phyloP scores from a whole-genome alignment of 2,888 invertebrate species.

The Dynastes maya region DNA sequence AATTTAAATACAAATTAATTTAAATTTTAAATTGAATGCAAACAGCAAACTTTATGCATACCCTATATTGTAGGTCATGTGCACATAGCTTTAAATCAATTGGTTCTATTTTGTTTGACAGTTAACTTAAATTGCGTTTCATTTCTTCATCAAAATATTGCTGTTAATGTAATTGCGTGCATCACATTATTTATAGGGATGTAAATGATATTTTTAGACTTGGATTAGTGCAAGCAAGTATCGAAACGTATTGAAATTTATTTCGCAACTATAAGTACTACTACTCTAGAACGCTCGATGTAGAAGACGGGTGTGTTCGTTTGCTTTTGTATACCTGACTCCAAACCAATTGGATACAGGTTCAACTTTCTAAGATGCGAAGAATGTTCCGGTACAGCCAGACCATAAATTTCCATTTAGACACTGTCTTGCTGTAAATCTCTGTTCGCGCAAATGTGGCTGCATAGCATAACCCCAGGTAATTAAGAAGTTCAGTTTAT shows the following conservation, averaged over 20 bases:
- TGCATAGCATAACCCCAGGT: slow-evolving; percentile 32
- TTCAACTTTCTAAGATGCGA: slow-evolving; percentile 58
- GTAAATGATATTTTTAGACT: no score
- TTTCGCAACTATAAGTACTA: slow-evolving; percentile 17
- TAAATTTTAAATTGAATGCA: no score
- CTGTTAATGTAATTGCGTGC: no score
- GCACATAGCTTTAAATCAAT: no score
- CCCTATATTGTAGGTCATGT: no score
- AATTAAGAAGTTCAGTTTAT: slow-evolving; percentile 41
- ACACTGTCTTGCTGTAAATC: slow-evolving; percentile 42
- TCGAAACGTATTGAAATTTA: slow-evolving; percentile 12
- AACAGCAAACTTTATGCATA: no score
- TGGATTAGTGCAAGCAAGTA: no score
- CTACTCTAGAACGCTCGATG: slow-evolving; percentile 9
- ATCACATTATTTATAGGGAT: no score
- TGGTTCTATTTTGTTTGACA: no score
- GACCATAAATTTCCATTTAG: slow-evolving; percentile 56
- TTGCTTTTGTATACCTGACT: slow-evolving; percentile 55
- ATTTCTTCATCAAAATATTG: no score
- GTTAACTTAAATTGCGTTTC: no score
- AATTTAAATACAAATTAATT: no score
- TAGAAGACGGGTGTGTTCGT: slow-evolving; percentile 26
- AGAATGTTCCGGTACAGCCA: slow-evolving; percentile 57
- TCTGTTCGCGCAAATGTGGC: slow-evolving; percentile 31
- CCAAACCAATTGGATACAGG: slow-evolving; percentile 55